Percentiles rank a stretch among this genome's conserved stretches.
phyloP scores from a whole-genome alignment of 2,113 vertebrate species.

The Chinchilla lanigera region DNA sequence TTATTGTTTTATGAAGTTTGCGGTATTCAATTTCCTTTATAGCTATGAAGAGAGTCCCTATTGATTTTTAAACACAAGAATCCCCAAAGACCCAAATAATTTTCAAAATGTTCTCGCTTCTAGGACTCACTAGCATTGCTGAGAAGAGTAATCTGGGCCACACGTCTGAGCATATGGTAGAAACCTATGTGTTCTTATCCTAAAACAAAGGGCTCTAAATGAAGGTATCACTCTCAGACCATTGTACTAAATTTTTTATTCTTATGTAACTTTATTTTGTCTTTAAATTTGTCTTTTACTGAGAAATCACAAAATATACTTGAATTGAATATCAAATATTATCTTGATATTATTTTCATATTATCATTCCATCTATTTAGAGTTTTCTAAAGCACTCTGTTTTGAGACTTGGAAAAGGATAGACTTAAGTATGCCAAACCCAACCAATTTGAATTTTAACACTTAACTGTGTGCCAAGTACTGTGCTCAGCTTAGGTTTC shows the following conservation, averaged over 20 bases:
- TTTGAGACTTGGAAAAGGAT: background rate
- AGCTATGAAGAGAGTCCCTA: background rate
- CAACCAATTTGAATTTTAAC: conserved; percentile 18
- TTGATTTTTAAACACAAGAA: accelerated
- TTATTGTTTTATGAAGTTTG: background rate
- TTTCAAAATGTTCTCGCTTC: background rate
- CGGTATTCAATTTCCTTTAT: background rate
- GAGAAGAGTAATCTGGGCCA: background rate
- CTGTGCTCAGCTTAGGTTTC: too few relatives aligned
- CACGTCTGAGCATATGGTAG: conserved; percentile 66
- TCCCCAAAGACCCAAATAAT: accelerated
- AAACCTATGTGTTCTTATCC: background rate
- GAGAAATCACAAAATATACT: background rate
- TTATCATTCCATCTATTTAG: background rate
- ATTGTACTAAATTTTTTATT: background rate
- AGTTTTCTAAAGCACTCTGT: background rate
- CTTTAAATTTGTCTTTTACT: conserved; percentile 2
- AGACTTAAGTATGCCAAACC: background rate
- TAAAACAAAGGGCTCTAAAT: background rate
- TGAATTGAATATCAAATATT: background rate
- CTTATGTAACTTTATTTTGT: background rate
- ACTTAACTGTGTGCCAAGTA: background rate
- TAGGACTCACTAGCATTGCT: conserved; percentile 50
- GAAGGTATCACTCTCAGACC: conserved; percentile 26
- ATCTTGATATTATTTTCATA: background rate